Evolutionary conservation across 2,797 vertebrate genomes (phyloP), one percentile per base, ranked within the genome.

Genomic region (Thripadectes ignobilis): DNA sequence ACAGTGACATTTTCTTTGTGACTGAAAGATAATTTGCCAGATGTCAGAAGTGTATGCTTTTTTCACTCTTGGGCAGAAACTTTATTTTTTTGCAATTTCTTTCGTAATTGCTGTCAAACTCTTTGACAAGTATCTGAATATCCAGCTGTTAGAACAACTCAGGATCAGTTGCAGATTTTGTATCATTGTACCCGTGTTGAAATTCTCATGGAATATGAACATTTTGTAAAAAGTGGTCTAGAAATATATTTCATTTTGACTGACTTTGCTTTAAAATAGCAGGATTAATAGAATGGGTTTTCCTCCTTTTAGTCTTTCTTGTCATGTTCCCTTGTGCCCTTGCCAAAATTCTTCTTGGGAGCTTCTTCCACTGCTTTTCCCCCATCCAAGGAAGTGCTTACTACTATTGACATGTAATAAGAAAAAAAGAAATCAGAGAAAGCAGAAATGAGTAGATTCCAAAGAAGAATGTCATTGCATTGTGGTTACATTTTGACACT

Each of bases 401-500:
- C 22, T 68, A 21, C 17, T 78, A 20, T 79, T 85, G 52, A 81
- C 12, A 36, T 80, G 36, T 23, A 69, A 12, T 54, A 87, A 69
- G 57, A 58, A 88, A 92, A 80, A 46, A 85, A 73, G 49, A 90
- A 88, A 84, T 22, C 14, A 29, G 27, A 68, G 29, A 91, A 93
- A 86, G 16, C 21, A 55, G 48, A 76, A 78, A 38, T 41, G 94
- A 79, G 48, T 82, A 51, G 49, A 23, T 71, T 94, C 57, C 49
- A 83, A 82, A 90, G 69, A 88, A 55, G 24, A 78, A 12, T 73
- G 34, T 68, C 36, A 41, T n/a, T 73, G 16, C 6, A 10, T 57
- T 94, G 82, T 72, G 94, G 81, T n/a, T 84, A 57, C 66, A 75
- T 93, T 96, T 85, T 94, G 63, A 91, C 48, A 65, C 38, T 45